Conservation (phyloP, 2,797 vertebrate genomes). For the Lithobates pipiens region DNA sequence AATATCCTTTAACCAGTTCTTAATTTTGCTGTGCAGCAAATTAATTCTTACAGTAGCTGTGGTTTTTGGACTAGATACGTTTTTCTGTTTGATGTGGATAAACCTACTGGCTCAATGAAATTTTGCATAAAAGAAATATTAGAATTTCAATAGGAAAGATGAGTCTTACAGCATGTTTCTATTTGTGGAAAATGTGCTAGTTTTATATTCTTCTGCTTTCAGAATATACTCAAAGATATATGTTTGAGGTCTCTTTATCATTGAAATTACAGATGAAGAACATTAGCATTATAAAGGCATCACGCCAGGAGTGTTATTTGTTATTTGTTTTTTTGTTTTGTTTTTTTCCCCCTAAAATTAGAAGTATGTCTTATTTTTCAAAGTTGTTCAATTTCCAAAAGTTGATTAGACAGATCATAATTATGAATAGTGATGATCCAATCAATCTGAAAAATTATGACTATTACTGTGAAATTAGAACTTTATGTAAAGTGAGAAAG, state of each 20-base stretch:
- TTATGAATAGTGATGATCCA: conserved; percentile 59
- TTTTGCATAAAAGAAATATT: neutral
- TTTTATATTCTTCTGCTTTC: conserved; percentile 12
- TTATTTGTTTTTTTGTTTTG: conserved; percentile 33
- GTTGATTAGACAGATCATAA: conserved; percentile 50
- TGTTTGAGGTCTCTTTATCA: conserved; percentile 26
- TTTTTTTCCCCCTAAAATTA: conserved; percentile 25
- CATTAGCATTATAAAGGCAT: conserved; percentile 43
- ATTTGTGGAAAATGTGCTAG: conserved; percentile 6
- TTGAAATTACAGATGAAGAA: conserved; percentile 25
- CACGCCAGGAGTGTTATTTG: conserved; percentile 25
- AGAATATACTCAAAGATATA: conserved; percentile 11
- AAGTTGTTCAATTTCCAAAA: conserved; percentile 42
- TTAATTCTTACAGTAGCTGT: neutral
- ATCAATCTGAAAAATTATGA: conserved; percentile 59
- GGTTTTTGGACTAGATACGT: neutral
- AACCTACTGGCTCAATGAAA: neutral
- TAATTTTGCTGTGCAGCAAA: neutral
- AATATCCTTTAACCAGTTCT: too few species aligned
- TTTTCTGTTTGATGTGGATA: neutral
- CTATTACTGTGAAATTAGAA: conserved; percentile 59
- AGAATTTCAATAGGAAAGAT: neutral
- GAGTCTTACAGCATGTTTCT: conserved; percentile 21
- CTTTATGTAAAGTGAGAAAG: conserved; percentile 52
- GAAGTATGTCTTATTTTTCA: conserved; percentile 51